phyloP scores from a whole-genome alignment of 2,797 vertebrate species.

The Myotis vivesi region DNA sequence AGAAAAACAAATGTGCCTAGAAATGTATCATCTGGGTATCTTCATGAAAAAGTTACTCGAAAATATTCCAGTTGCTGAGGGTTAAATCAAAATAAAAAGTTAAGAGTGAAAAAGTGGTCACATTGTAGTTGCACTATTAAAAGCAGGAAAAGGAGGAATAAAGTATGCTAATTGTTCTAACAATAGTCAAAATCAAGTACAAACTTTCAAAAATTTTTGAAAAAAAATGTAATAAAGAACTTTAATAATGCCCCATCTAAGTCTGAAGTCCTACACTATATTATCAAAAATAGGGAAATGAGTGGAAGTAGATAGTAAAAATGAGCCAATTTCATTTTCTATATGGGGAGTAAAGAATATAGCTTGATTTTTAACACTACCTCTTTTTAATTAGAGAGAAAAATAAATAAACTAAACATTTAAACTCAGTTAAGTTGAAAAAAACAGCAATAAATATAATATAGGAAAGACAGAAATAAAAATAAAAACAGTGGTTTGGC shows the following conservation, averaged over 20 bases:
- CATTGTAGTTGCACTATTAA: background rate
- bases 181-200: background rate
- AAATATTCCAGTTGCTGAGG: background rate
- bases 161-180: background rate
- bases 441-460: background rate
- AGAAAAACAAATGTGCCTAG: background rate
- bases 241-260: background rate
- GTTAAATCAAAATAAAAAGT: background rate
- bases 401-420: conserved; percentile 5
- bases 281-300: background rate
- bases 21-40: background rate
- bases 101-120: background rate
- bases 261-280: background rate
- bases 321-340: background rate
- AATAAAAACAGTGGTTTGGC: background rate
- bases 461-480: background rate
- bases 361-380: background rate
- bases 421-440: conserved; percentile 8
- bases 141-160: background rate
- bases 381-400: background rate
- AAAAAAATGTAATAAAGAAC: background rate
- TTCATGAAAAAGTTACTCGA: background rate
- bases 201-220: background rate
- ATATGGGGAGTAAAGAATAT: background rate
- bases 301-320: background rate